Percentiles rank a stretch among this genome's conserved stretches.
Evolutionary conservation across 2,797 vertebrate species (phyloP).

Genomic region (Enoplosus armatus): DNA sequence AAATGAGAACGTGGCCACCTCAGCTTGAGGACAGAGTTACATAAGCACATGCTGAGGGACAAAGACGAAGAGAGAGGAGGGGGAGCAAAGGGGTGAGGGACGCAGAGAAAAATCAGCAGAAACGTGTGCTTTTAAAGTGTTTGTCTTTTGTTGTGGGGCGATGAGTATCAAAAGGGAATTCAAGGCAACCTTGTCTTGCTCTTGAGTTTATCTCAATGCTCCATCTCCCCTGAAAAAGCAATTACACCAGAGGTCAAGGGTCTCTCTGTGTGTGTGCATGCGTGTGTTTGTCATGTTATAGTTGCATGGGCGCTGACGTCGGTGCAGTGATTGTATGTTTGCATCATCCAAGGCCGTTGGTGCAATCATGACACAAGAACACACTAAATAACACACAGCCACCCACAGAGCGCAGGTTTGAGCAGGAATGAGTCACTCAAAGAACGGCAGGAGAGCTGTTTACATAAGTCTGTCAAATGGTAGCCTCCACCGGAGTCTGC

Average conservation of each 20-base stretch:
- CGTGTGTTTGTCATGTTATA: conserved; percentile 11
- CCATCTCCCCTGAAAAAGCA: conserved; percentile 41
- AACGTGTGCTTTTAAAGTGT: background rate
- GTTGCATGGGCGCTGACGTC: conserved; percentile 8
- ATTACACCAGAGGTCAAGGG: conserved; percentile 49
- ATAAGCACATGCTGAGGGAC: conserved; percentile 17
- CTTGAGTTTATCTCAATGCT: conserved; percentile 22
- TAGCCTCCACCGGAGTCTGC: conserved; percentile 45
- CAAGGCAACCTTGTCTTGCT: conserved; percentile 35
- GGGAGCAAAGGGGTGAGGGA: background rate
- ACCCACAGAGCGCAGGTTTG: conserved; percentile 66
- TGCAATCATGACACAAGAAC: conserved; percentile 59
- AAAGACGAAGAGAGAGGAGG: background rate
- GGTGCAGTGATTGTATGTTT: conserved; percentile 5
- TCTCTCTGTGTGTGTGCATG: background rate
- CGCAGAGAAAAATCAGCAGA: background rate
- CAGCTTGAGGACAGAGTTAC: conserved; percentile 33
- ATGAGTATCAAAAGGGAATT: conserved; percentile 22
- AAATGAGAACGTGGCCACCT: conserved; percentile 29
- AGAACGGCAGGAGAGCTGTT: conserved; percentile 68
- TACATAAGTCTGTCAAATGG: conserved; percentile 69
- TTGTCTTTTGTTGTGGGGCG: conserved; percentile 5
- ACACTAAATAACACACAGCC: conserved; percentile 45
- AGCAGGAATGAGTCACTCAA: conserved; percentile 69
- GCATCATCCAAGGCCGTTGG: conserved; percentile 28